Evolutionary conservation across 2,113 vertebrate genomes (phyloP).

Genomic region (Delphinapterus leucas): DNA sequence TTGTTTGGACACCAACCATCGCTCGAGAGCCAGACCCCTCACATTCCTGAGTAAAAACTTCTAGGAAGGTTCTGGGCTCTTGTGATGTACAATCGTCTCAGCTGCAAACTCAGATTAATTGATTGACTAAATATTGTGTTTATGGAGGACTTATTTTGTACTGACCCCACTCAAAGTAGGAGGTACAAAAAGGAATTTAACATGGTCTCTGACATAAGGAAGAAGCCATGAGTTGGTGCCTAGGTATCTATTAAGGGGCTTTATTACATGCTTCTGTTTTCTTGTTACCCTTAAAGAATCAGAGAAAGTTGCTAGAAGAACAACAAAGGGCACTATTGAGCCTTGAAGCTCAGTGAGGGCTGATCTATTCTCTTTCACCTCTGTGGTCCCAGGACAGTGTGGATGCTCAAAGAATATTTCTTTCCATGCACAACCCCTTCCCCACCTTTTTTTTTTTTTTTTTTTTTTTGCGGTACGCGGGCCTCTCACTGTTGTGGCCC

Average conservation of each 20-base stretch:
- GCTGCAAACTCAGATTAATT: background rate
- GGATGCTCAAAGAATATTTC: background rate
- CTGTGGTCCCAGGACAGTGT: background rate
- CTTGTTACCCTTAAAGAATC: background rate
- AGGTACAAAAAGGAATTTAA: background rate
- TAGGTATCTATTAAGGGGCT: background rate
- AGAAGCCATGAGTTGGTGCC: background rate
- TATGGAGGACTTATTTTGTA: background rate
- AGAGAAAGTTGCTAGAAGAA: background rate
- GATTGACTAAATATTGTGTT: background rate
- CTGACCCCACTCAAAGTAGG: background rate
- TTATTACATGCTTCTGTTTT: background rate
- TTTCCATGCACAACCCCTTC: background rate
- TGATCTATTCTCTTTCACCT: rapidly evolving
- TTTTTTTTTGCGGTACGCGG: too few relatives aligned
- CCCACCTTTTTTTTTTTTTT: too few relatives aligned
- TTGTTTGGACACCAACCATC: background rate
- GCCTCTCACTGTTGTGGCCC: too few relatives aligned
- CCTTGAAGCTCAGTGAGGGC: rapidly evolving
- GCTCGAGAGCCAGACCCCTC: background rate
- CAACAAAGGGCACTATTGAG: background rate
- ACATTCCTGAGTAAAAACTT: background rate
- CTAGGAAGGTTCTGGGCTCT: background rate
- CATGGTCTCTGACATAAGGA: background rate
- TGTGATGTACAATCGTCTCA: rapidly evolving